These are phyloP conservation scores for Pyxicephalus adspersus DNA, from an alignment of 2,113 vertebrate genomes.

Conservation along the genomic window DNA sequence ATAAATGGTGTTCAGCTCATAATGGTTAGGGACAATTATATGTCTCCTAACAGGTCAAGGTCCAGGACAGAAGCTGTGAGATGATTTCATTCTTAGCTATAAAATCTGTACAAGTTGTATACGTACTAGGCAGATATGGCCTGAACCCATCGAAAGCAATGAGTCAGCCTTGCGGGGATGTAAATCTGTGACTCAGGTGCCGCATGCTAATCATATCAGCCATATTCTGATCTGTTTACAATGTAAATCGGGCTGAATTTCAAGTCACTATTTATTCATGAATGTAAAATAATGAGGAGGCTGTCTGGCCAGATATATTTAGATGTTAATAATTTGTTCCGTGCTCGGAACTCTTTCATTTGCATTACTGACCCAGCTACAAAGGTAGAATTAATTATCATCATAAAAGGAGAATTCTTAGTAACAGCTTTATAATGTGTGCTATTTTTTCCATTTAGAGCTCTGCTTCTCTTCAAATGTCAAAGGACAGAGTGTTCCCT, in stretches of 20 bases:
- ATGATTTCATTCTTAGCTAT: neutral
- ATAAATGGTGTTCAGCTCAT: no score
- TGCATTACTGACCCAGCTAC: neutral
- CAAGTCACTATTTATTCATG: neutral
- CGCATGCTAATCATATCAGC: neutral
- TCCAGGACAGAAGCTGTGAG: neutral
- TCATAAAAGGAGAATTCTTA: neutral
- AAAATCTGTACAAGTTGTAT: neutral
- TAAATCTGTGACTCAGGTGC: conserved; percentile 5
- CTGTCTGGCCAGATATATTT: neutral
- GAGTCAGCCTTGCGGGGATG: neutral
- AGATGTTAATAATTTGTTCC: neutral
- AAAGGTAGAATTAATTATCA: neutral
- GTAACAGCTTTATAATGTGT: neutral
- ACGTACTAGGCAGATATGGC: neutral
- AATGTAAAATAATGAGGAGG: conserved; percentile 15
- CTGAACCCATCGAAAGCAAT: neutral
- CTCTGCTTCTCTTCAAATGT: conserved; percentile 95
- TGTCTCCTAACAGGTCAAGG: neutral
- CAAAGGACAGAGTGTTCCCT: conserved; percentile 86
- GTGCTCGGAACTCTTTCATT: neutral
- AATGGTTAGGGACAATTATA: neutral
- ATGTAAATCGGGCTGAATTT: neutral
- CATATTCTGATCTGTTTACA: neutral
- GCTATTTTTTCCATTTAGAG: conserved; percentile 70